phyloP scores from a whole-genome alignment of 2,113 vertebrate genomes.

The Brachyhypopomus occidentalis region DNA sequence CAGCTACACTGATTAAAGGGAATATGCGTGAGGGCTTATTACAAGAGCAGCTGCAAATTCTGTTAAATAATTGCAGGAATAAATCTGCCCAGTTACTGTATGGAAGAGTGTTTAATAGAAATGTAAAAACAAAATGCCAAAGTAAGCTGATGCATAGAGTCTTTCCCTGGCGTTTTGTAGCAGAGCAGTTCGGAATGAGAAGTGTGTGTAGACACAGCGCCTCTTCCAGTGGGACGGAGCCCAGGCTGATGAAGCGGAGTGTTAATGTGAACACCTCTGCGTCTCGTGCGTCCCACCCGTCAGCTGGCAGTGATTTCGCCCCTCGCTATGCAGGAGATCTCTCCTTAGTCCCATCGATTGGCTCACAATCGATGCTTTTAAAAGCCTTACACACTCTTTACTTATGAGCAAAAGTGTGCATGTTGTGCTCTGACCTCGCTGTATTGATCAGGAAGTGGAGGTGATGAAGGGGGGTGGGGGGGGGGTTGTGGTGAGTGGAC shows the following conservation, averaged over 20 bases:
- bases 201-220: slow-evolving; percentile 5
- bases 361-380: slow-evolving; percentile 85
- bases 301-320: slow-evolving; percentile 73
- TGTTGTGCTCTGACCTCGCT: slow-evolving; percentile 81
- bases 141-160: background rate
- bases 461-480: slow-evolving; percentile 44
- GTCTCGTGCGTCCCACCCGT: slow-evolving; percentile 42
- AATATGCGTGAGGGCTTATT: slow-evolving; percentile 19
- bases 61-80: slow-evolving; percentile 21
- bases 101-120: background rate
- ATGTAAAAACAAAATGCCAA: background rate
- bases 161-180: background rate
- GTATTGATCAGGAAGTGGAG: slow-evolving; percentile 74
- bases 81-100: slow-evolving; percentile 19
- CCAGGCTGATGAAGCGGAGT: slow-evolving; percentile 23
- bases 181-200: background rate
- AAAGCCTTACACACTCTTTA: slow-evolving; percentile 83
- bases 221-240: slow-evolving; percentile 14
- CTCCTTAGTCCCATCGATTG: slow-evolving; percentile 77
- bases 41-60: slow-evolving; percentile 34
- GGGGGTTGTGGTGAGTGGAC: slow-evolving; percentile 17
- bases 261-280: slow-evolving; percentile 39
- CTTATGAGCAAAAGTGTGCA: slow-evolving; percentile 84
- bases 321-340: slow-evolving; percentile 76
- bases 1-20: slow-evolving; percentile 31